Base-by-base conservation (phyloP, 2,888 invertebrate genomes). In the Dermolepida albohirtum region DNA sequence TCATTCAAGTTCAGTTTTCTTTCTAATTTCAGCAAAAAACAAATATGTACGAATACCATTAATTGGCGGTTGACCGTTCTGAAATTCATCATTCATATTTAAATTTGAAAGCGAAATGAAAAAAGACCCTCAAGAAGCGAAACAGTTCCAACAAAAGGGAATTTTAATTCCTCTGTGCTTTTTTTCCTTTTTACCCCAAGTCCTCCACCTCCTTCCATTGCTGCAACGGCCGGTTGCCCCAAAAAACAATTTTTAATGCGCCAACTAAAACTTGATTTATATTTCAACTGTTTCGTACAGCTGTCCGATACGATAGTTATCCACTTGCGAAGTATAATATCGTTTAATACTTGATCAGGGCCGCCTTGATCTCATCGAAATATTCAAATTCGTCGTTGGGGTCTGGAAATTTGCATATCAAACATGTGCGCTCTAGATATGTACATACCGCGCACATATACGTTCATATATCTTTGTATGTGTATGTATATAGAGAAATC, bases 341-440 rank as follows among this genome's bases (percentile, higher is more conserved):
- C 43, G 27, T 12, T 12, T 14, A 43, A 50, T 14, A 40, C 14
- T 51, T 52, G 65, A 49, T 54, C 51, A 41, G 70, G 75, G 66
- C 11, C 71, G 52, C 57, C 67, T 69, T 41, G 70, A 72, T 73
- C 70, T 68, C 70, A 71, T 72, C 73, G 70, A 74, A 73, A 74
- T 74, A 75, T 75, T 75, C 70, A 75, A 75, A 75, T 75, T 75
- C 69, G 70, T 65, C 67, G 68, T 64, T 71, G 72, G 75, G 75
- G 73, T 74, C 71, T 69, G 68, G 57, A 70, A 72, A 75, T 75
- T 75, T 75, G 75, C 75, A 75, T 75, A 75, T 73, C 71, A 68
- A 70, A 70, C 75, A 75, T 75, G 74, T 75, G 75, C 70, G 75
- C 71, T 67, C 40, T 27, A 14, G 40, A 41, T 39, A 40, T 29